Evolutionary conservation across 2,797 vertebrate species (phyloP), one percentile per base, ranked within the genome.

Genomic region (Micromesistius poutassou): DNA sequence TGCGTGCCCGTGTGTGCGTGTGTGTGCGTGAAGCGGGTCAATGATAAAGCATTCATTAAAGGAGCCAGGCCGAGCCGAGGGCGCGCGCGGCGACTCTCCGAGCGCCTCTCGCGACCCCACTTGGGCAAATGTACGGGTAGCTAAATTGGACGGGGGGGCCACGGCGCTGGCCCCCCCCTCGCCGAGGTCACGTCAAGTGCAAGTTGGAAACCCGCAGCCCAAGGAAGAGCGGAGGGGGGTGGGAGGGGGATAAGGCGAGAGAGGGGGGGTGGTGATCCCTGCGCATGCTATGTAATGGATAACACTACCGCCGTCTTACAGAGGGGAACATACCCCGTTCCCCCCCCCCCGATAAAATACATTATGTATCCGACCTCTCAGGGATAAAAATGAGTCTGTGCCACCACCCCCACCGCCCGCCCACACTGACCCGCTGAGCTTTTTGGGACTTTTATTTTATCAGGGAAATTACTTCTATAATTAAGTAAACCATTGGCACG

Each of bases 141-240:
- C 88, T 93, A 93, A 94, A 92, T 93, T 89, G 92, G 89, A 89
- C 79, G 82, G 89, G 86, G 82, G 89, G 86, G 83, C 83, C 62
- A 30, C 82, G 85, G 76, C 84, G 85, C 87, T 81, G 72, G 80
- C 82, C 33, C 80, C 81, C 79, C 82, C 33, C 80, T 82, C 79
- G 70, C 82, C 46, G 76, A 87, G 89, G 89, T 85, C 83, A 76
- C 80, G 86, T 84, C 81, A 86, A 87, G 79, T 66, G 76, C 86
- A 92, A 87, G 86, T 66, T 87, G 79, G 90, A 88, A 88, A 89
- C 84, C 83, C 31, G 74, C 22, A 55, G 81, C 50, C 77, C 80
- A 86, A 79, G 82, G 82, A 81, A 72, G 55, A 22, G 16, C 81
- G 78, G 31, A 72, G 72, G 75, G 68, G 62, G 7, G 62, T n/a